Evolutionary conservation across 2,888 invertebrate genomes (phyloP).

Genomic region (Tenthredo livida): DNA sequence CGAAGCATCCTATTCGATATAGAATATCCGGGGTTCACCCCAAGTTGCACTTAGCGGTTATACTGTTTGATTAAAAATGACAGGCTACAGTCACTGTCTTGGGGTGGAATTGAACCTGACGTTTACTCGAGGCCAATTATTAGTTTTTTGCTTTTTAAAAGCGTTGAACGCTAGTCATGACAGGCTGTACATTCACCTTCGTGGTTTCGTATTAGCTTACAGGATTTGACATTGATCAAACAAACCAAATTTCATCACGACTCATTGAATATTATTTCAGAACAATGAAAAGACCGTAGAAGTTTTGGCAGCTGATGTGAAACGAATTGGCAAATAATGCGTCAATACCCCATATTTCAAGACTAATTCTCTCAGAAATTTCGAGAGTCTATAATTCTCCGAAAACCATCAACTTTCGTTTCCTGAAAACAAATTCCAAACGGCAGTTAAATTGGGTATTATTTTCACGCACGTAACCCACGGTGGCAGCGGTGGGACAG

Average conservation of each 20-base stretch:
- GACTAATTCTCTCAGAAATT: neutral
- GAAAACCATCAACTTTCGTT: no score
- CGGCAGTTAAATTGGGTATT: neutral
- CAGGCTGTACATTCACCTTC: neutral
- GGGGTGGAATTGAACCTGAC: conserved; percentile 25
- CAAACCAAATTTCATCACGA: neutral
- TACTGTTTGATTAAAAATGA: conserved; percentile 9
- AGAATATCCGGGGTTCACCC: neutral
- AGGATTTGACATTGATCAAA: neutral
- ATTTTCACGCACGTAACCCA: neutral
- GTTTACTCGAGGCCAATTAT: conserved; percentile 27
- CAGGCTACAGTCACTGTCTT: conserved; percentile 4
- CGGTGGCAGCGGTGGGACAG: neutral
- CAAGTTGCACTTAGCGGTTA: neutral
- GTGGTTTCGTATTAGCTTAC: neutral
- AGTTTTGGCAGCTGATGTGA: neutral
- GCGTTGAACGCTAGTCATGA: neutral
- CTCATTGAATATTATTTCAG: neutral
- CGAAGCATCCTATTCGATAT: neutral
- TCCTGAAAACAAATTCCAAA: neutral
- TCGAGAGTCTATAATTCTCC: neutral
- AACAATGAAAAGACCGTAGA: neutral
- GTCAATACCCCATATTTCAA: neutral
- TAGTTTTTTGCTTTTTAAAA: neutral
- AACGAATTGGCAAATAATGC: neutral